Conservation (phyloP, 2,797 vertebrate genomes). For the Sciurus carolinensis region DNA sequence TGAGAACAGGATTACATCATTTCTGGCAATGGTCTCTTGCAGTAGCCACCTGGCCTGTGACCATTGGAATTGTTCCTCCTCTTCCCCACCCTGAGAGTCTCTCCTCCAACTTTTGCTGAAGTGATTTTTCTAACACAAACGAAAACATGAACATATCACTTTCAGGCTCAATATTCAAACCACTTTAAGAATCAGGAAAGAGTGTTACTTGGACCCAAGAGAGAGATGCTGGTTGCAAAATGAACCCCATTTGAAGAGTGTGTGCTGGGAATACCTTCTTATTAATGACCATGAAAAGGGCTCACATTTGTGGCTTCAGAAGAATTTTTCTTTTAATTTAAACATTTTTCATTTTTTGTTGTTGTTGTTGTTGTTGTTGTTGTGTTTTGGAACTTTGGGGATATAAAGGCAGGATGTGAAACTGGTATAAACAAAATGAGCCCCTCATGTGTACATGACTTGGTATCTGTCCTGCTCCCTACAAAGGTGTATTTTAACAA, state of each 20-base stretch:
- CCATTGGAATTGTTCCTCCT: neutral
- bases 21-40: neutral
- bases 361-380: too few species aligned
- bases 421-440: neutral
- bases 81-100: neutral
- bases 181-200: neutral
- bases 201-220: neutral
- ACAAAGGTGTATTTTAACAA: neutral
- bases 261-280: neutral
- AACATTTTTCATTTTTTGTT: too few species aligned
- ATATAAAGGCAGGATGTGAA: neutral
- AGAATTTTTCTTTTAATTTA: neutral
- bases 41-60: neutral
- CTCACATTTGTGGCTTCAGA: neutral
- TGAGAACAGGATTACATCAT: neutral
- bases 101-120: neutral
- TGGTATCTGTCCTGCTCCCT: neutral
- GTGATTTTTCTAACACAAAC: neutral
- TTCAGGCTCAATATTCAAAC: neutral
- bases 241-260: neutral
- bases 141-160: neutral
- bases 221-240: neutral
- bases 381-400: neutral
- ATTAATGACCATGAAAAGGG: neutral
- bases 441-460: neutral